A percentile compares a stretch with the other conserved stretches of the same genome.
Conservation (phyloP, 1,140 invertebrate genomes). For the Leptoteleia sp. region DNA sequence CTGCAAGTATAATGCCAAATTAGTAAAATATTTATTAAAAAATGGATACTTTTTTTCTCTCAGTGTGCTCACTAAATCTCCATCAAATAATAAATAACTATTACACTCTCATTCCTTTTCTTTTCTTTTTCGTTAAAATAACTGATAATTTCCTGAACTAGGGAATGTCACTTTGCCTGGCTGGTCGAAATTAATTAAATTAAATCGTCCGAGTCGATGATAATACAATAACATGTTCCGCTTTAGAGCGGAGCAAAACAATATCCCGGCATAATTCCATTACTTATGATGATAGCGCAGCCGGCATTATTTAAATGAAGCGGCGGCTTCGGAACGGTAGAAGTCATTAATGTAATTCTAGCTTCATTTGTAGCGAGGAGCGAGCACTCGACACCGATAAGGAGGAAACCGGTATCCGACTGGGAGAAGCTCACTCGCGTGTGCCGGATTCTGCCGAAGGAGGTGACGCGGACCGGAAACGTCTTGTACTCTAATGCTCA, state of each 20-base stretch:
- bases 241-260: slow-evolving; percentile 43
- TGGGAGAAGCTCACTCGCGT: slow-evolving; percentile 41
- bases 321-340: slow-evolving; percentile 25
- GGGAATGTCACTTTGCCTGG: too few relatives aligned
- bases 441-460: slow-evolving; percentile 55
- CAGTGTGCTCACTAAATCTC: too few relatives aligned
- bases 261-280: slow-evolving; percentile 40
- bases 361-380: slow-evolving; percentile 55
- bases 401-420: slow-evolving; percentile 60
- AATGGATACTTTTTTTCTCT: too few relatives aligned
- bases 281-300: slow-evolving; percentile 40
- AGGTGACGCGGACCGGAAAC: slow-evolving; percentile 56
- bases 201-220: slow-evolving; percentile 10
- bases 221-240: slow-evolving; percentile 34
- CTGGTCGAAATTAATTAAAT: slow-evolving; percentile 24
- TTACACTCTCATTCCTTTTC: too few relatives aligned
- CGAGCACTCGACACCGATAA: slow-evolving; percentile 61
- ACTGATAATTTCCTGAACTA: too few relatives aligned
- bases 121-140: too few relatives aligned
- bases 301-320: slow-evolving; percentile 61
- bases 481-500: slow-evolving; percentile 35
- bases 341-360: slow-evolving; percentile 63
- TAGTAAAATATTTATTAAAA: too few relatives aligned
- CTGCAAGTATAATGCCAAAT: too few relatives aligned
- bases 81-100: too few relatives aligned